Percentiles rank a stretch among this genome's conserved stretches.
phyloP scores from a whole-genome alignment of 1,140 invertebrate species.

The Drosophila arawakana region DNA sequence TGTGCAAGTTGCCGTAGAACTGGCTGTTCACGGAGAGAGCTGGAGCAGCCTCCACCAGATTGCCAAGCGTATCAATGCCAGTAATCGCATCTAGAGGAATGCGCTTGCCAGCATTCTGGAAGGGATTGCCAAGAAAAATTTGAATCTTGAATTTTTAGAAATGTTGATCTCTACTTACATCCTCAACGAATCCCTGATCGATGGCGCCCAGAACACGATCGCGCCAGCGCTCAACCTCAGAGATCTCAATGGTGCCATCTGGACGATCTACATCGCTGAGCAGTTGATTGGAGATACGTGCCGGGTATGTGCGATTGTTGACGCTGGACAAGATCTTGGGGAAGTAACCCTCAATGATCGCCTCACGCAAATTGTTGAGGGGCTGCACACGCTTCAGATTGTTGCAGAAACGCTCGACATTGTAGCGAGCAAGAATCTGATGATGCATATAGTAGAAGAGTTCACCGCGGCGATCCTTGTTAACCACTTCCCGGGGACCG shows the following conservation, averaged over 20 bases:
- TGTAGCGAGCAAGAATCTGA: slow-evolving; percentile 87
- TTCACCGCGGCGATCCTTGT: slow-evolving; percentile 89
- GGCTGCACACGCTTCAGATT: slow-evolving; percentile 85
- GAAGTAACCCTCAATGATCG: slow-evolving; percentile 86
- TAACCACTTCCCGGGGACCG: slow-evolving; percentile 85
- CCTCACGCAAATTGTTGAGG: slow-evolving; percentile 85
- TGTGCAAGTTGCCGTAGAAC: slow-evolving; percentile 88
- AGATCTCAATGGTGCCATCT: slow-evolving; percentile 85
- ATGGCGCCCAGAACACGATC: slow-evolving; percentile 87
- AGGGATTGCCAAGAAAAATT: too few relatives aligned
- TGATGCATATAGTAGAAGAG: slow-evolving; percentile 91
- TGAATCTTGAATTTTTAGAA: too few relatives aligned
- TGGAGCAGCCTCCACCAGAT: slow-evolving; percentile 87
- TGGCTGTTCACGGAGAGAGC: slow-evolving; percentile 86
- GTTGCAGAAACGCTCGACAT: slow-evolving; percentile 87
- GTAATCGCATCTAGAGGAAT: slow-evolving; percentile 68
- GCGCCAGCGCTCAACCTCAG: slow-evolving; percentile 87
- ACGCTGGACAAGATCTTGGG: slow-evolving; percentile 86
- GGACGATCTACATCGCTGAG: slow-evolving; percentile 86
- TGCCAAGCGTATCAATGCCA: slow-evolving; percentile 88
- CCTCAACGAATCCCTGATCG: slow-evolving; percentile 85
- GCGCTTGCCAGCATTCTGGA: slow-evolving; percentile 53
- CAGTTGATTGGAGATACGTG: slow-evolving; percentile 85
- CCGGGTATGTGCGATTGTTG: slow-evolving; percentile 86
- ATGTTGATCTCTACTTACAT: slow-evolving; percentile 62